phyloP scores from a whole-genome alignment of 2,797 vertebrate species.

The Decapterus maruadsi region DNA sequence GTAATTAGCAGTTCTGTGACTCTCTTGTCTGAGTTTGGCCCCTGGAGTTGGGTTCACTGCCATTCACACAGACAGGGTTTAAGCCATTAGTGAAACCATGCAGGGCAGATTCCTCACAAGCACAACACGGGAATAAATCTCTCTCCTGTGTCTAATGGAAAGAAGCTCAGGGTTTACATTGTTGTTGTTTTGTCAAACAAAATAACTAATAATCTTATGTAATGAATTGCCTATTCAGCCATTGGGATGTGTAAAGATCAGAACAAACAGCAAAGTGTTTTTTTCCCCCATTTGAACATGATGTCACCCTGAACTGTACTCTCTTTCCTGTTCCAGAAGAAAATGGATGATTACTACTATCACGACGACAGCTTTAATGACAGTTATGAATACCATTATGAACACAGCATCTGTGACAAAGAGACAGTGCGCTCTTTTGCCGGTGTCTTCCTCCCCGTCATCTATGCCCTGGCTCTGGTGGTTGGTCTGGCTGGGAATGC shows the following conservation, averaged over 20 bases:
- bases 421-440: constrained; percentile 90
- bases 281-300: too few relatives aligned
- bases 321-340: constrained; percentile 44
- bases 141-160: constrained; percentile 31
- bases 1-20: neutral
- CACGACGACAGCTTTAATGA: constrained; percentile 61
- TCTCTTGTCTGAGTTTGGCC: neutral
- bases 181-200: neutral
- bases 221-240: neutral
- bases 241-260: neutral
- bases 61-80: constrained; percentile 36
- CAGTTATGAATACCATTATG: constrained; percentile 77
- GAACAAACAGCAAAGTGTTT: neutral
- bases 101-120: constrained; percentile 54
- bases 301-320: neutral
- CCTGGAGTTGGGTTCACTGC: neutral
- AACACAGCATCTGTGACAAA: constrained; percentile 90
- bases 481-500: constrained; percentile 92
- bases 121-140: constrained; percentile 18
- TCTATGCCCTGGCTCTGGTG: constrained; percentile 89
- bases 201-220: neutral
- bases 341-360: constrained; percentile 63
- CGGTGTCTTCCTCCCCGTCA: constrained; percentile 89
- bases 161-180: neutral
- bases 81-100: constrained; percentile 60